Conservation (phyloP, 2,113 vertebrate genomes). For the Chloebia gouldiae region DNA sequence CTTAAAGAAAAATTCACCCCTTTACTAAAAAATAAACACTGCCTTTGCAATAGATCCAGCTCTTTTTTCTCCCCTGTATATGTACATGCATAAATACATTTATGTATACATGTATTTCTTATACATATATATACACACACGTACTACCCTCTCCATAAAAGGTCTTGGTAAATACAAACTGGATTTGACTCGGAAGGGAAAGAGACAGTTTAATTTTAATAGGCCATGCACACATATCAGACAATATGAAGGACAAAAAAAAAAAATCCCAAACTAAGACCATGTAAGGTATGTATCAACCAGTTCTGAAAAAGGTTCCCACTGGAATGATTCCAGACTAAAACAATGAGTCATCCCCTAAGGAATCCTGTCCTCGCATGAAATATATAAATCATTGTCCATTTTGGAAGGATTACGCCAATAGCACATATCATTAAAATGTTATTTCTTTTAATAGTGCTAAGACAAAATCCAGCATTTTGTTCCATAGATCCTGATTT, state of each 20-base stretch:
- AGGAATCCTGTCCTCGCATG: slow-evolving; percentile 76
- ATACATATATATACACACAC: neutral
- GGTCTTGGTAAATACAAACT: slow-evolving; percentile 63
- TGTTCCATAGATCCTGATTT: neutral
- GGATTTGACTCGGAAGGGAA: slow-evolving; percentile 37
- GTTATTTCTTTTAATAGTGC: slow-evolving; percentile 69
- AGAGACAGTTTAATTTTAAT: slow-evolving; percentile 52
- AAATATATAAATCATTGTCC: slow-evolving; percentile 78
- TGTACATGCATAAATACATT: neutral
- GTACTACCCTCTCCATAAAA: slow-evolving; percentile 26
- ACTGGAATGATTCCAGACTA: slow-evolving; percentile 72
- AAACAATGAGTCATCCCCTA: slow-evolving; percentile 73
- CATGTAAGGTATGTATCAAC: slow-evolving; percentile 77
- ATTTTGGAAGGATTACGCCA: slow-evolving; percentile 70
- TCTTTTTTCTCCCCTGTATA: neutral
- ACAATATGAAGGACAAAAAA: slow-evolving; percentile 37
- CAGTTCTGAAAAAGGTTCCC: slow-evolving; percentile 71
- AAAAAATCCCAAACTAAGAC: slow-evolving; percentile 50
- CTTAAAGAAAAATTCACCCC: neutral
- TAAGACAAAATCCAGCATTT: slow-evolving; percentile 53
- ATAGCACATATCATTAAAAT: slow-evolving; percentile 74
- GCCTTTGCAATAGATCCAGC: neutral
- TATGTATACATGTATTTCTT: neutral
- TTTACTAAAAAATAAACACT: neutral
- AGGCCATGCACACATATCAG: slow-evolving; percentile 59